Percentiles rank a stretch among this genome's conserved stretches.
Evolutionary conservation across 2,888 invertebrate genomes (phyloP).

Genomic region (Microctonus brassicae): DNA sequence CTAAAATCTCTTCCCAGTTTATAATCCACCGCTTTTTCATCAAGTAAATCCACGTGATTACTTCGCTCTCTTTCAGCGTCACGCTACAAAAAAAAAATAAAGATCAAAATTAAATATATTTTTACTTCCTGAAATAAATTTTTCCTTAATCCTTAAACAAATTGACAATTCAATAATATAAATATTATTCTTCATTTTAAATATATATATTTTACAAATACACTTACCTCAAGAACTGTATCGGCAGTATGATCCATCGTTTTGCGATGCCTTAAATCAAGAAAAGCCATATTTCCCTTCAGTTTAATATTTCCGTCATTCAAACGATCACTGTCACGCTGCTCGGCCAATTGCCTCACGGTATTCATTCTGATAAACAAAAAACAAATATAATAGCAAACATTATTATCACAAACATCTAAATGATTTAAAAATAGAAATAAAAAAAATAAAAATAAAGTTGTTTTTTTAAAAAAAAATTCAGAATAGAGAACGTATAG

Average conservation of each 20-base stretch:
- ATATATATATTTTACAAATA: no score
- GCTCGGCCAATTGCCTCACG: slow-evolving; percentile 27
- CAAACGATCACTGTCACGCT: slow-evolving; percentile 34
- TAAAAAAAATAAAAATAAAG: neutral
- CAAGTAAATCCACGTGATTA: slow-evolving; percentile 61
- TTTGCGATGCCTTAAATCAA: slow-evolving; percentile 25
- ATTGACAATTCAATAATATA: neutral
- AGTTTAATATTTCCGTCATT: slow-evolving; percentile 31
- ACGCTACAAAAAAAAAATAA: slow-evolving; percentile 47
- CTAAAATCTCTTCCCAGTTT: slow-evolving; percentile 63
- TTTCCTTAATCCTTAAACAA: no score
- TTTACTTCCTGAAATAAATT: no score
- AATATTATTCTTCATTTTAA: neutral
- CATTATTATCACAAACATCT: neutral
- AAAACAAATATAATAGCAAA: neutral
- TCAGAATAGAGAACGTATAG: no score
- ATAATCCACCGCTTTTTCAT: slow-evolving; percentile 61
- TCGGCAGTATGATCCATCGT: slow-evolving; percentile 44
- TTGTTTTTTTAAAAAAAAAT: no score
- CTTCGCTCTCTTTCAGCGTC: slow-evolving; percentile 60
- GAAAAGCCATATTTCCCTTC: slow-evolving; percentile 22
- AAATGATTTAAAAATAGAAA: neutral
- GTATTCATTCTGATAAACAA: slow-evolving; percentile 12
- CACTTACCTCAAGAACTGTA: slow-evolving; percentile 47
- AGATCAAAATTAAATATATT: slow-evolving; percentile 3